These are phyloP conservation scores for Plemyria rubiginata DNA, from an alignment of 2,888 invertebrate genomes.

Conservation along the genomic window DNA sequence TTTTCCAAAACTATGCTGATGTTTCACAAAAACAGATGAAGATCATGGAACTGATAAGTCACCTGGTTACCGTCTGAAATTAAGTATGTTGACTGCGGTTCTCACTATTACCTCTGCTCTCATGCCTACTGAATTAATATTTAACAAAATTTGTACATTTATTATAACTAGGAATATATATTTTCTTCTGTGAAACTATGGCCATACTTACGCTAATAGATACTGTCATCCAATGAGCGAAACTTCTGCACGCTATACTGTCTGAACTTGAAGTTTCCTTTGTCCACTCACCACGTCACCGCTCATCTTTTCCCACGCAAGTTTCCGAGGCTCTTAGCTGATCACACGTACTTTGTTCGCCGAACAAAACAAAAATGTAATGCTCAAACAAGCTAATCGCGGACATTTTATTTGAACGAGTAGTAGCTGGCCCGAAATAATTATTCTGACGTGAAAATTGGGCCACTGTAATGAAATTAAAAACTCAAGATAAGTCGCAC, in stretches of 20 bases:
- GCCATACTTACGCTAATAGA: background rate
- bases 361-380: background rate
- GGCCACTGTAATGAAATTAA: background rate
- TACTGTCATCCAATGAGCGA: background rate
- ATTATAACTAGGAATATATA: background rate
- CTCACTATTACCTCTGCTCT: no score
- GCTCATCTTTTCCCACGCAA: conserved; percentile 8
- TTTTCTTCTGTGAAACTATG: no score
- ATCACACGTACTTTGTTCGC: conserved; percentile 2
- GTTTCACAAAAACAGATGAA: conserved; percentile 1
- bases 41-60: background rate
- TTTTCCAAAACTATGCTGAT: background rate
- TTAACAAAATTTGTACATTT: background rate
- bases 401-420: background rate
- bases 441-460: background rate
- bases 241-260: conserved; percentile 10
- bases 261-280: conserved; percentile 11
- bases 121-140: no score
- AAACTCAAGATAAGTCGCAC: conserved; percentile 5
- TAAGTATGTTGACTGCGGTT: background rate
- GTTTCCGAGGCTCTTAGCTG: background rate
- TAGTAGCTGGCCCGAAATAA: background rate
- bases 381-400: background rate
- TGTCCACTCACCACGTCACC: conserved; percentile 8
- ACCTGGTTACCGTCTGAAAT: background rate